Evolutionary conservation across 2,113 vertebrate species (phyloP).

Genomic region (Sander vitreus): DNA sequence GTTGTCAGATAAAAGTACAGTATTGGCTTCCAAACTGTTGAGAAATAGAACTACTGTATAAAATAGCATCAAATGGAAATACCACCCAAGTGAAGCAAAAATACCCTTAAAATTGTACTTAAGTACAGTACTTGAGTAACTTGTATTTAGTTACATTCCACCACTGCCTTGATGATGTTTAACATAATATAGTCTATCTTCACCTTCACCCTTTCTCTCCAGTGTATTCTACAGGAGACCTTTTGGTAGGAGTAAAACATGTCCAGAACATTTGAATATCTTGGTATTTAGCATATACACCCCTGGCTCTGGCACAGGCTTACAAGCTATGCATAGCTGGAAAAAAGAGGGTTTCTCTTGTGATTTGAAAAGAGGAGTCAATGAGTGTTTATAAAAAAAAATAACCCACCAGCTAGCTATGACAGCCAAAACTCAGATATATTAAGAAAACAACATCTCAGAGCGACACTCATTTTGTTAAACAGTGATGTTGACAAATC

Average conservation of each 20-base stretch:
- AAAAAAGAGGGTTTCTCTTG: not conserved
- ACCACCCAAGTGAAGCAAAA: not conserved
- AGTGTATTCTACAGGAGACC: not conserved
- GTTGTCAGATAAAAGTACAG: no score
- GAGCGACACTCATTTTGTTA: slow-evolving; percentile 11
- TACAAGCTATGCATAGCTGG: not conserved
- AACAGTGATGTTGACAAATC: slow-evolving; percentile 16
- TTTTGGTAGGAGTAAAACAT: not conserved
- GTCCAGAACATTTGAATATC: slow-evolving; percentile 23
- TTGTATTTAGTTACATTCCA: not conserved
- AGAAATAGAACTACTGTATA: no score
- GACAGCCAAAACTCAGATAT: slow-evolving; percentile 1
- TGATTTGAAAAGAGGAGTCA: slow-evolving; percentile 22
- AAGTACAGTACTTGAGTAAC: not conserved
- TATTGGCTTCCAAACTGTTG: no score
- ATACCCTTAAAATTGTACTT: not conserved
- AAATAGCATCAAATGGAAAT: no score
- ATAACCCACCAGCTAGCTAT: not conserved
- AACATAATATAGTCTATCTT: not conserved
- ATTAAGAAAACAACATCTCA: slow-evolving; percentile 7
- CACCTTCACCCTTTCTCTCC: slow-evolving; percentile 16
- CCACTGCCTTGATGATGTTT: slow-evolving; percentile 1
- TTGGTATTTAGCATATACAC: slow-evolving; percentile 28
- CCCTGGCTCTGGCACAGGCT: not conserved
- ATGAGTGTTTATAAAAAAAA: slow-evolving; percentile 5